Evolutionary conservation across 92 coral and sea anemone species (phyloP), one percentile per base, ranked within the genome.

Genomic region (Zoanthus sociatus): DNA sequence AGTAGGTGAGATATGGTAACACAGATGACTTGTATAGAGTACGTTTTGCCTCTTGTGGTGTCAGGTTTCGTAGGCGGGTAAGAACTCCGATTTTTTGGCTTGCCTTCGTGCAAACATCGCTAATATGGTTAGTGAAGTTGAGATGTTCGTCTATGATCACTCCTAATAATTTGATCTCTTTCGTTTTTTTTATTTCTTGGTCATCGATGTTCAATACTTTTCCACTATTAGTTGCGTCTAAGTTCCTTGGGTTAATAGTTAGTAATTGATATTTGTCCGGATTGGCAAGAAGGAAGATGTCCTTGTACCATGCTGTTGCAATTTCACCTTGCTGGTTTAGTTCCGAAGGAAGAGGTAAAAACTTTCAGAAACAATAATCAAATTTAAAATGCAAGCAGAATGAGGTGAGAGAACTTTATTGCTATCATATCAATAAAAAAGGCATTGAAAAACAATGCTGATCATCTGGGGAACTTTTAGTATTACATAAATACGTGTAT

Each of bases 81-180:
- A 4, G 3, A 61, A 61, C 68, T 61, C 68, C 68, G 68, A 61
- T 1, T 61, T 61, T 61, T 61, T 61, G 68, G 68, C 30, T 31
- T 31, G 48, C 76, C 45, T 71, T 31, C 76, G n/a, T 4, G 16
- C 8, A 70, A 26, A 26, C 75, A 70, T 33, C 68, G 68, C 68
- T 61, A 61, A 61, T 79, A n/a, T 61, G 68, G 68, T 61, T 61
- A 61, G 68, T 61, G 68, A 61, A 61, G 68, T 61, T 20, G 17
- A 61, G 68, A n/a, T n/a, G n/a, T n/a, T n/a, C n/a, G n/a, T n/a
- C n/a, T n/a, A n/a, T n/a, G n/a, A n/a, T n/a, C n/a, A n/a, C n/a
- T n/a, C n/a, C n/a, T n/a, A n/a, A n/a, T n/a, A n/a, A n/a, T n/a
- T n/a, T n/a, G n/a, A n/a, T n/a, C n/a, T n/a, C n/a, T n/a, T n/a